Base-by-base conservation (phyloP, 2,113 vertebrate genomes). In the Diphyllodes magnificus region DNA sequence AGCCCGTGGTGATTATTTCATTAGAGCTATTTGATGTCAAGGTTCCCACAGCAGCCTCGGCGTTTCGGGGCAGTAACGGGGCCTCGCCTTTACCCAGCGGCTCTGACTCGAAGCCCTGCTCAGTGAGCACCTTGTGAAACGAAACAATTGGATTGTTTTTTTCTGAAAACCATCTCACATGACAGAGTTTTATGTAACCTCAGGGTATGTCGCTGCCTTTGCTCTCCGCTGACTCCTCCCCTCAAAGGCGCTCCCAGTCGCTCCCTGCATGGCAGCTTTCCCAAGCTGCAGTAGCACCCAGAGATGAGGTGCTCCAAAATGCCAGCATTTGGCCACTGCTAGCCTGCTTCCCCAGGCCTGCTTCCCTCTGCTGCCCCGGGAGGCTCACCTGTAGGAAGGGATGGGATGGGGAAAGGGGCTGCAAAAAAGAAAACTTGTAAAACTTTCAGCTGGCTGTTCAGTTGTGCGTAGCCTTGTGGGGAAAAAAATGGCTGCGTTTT, bases 21-120 rank as follows among this genome's bases (percentile, higher is more conserved):
- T 40, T 7, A 45, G 53, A 59, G 40, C 3, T 51, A 7, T n/a
- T 77, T 2, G 7, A 39, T 54, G 16, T 30, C 39, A 33, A 30
- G 47, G 60, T 45, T 80, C 51, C 28, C 56, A 40, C 30, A 40
- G 65, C 17, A 75, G 31, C 15, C 31, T 28, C 21, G 5, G 17
- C 0, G 0, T 76, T 64, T 47, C 0, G 2, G 7, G 19, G 69
- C 1, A 3, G 31, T 9, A 15, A 18, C 0, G 1, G 21, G 40
- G 10, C 18, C 18, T 68, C 35, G 35, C 35, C 40, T 50, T 69
- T 10, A 21, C 39, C n/a, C 10, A 2, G 13, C 10, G 7, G 7
- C n/a, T 19, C 53, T 39, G 68, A 17, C 17, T 22, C 5, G 2
- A 18, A 78, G 33, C 13, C 5, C 24, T 63, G 35, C 47, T 82